Evolutionary conservation across 2,888 invertebrate genomes (phyloP), one percentile per base, ranked within the genome.

Genomic region (Nesidiocoris tenuis): DNA sequence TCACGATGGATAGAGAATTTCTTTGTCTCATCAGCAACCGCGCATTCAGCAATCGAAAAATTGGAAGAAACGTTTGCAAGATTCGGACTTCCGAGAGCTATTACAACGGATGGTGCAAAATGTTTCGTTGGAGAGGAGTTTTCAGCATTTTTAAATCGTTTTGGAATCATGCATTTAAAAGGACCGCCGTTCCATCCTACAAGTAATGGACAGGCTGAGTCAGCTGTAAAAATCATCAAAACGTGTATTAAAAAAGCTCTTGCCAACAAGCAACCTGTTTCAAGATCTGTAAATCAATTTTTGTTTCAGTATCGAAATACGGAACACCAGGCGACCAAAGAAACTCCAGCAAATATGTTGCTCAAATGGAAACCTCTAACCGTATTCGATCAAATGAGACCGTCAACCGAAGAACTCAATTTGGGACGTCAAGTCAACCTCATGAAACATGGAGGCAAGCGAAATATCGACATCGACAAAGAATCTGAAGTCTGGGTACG

Each of bases 161-260:
- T 22, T 23, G 64, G 65, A 1, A 65, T 74, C 55, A 12, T 22
- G 21, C 74, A 74, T 23, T 22, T 23, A n/a, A 57, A 55, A 12
- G 74, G 74, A 2, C 25, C 74, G 22, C 74, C 66, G n/a, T 74
- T 65, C 56, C 74, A 74, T 23, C 57, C 66, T 25, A 64, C 65
- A 23, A 25, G 25, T 19, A 74, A 74, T 66, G 74, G 74, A 18
- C 5, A 2, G 19, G 18, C 19, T 23, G 64, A 63, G 19, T 63
- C 64, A 5, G 24, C 64, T 5, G 64, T 63, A 7, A 63, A 63
- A 22, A 63, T 63, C 22, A n/a, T 63, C 7, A 63, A 63, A 22
- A 21, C 2, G 5, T 63, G 2, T 21, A 2, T 63, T 3, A 22
- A 22, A 9, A 63, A 63, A 19, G 64, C 64, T n/a, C 7, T 63